Evolutionary conservation across 2,797 vertebrate species (phyloP).

Genomic region (Sebastes matsubarae): DNA sequence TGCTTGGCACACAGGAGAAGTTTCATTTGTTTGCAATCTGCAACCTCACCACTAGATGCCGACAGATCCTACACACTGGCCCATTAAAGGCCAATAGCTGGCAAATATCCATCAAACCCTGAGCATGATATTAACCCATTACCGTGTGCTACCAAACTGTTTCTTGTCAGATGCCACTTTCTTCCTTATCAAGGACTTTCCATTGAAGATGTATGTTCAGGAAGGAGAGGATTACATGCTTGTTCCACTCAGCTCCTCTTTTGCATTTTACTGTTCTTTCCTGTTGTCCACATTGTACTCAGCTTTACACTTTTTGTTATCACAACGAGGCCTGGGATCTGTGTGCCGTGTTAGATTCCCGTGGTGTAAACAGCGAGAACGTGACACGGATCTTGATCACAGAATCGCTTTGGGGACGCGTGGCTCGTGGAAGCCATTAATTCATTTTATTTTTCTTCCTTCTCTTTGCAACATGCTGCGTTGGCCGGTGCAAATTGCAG

Average conservation of each 20-base stretch:
- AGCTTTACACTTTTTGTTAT: constrained; percentile 39
- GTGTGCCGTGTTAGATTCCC: constrained; percentile 33
- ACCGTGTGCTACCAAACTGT: neutral
- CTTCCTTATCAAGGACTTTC: neutral
- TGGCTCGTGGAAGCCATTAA: constrained; percentile 48
- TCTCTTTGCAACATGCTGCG: constrained; percentile 50
- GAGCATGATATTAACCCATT: neutral
- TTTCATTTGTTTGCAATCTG: neutral
- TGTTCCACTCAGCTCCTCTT: neutral
- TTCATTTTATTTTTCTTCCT: constrained; percentile 44
- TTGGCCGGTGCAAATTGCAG: constrained; percentile 67
- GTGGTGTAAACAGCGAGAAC: constrained; percentile 27
- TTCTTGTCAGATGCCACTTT: neutral
- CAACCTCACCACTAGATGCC: neutral
- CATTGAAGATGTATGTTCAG: neutral
- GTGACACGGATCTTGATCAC: constrained; percentile 56
- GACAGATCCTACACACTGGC: neutral
- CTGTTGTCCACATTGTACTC: neutral
- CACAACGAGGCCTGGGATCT: constrained; percentile 34
- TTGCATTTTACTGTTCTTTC: neutral
- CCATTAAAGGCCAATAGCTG: neutral
- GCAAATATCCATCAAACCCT: neutral
- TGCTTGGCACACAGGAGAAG: neutral
- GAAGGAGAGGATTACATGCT: neutral
- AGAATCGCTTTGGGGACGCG: constrained; percentile 53